phyloP scores from a whole-genome alignment of 1,140 invertebrate species.

The Drosophila insularis region DNA sequence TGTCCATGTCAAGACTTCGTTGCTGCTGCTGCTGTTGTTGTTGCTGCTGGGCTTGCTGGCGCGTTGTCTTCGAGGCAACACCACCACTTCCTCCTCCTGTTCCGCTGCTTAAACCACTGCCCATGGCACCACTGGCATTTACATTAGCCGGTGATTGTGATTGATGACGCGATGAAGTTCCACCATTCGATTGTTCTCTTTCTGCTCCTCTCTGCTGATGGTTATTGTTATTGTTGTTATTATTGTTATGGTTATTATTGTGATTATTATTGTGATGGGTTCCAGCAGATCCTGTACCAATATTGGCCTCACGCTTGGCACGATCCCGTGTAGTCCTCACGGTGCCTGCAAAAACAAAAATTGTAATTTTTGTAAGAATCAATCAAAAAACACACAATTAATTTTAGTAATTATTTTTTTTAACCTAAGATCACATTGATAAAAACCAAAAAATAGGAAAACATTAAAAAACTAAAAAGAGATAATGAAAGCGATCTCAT shows the following conservation, averaged over 20 bases:
- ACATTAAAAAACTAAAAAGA: not conserved
- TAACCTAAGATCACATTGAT: not conserved
- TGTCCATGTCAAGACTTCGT: slow-evolving; percentile 72
- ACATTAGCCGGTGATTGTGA: slow-evolving; percentile 70
- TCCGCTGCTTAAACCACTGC: slow-evolving; percentile 19
- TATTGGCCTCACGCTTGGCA: slow-evolving; percentile 79
- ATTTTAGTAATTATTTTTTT: not conserved
- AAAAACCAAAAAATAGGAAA: not conserved
- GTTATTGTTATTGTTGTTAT: slow-evolving; percentile 47
- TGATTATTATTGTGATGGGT: slow-evolving; percentile 53
- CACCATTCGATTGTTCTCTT: slow-evolving; percentile 47
- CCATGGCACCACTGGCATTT: slow-evolving; percentile 17
- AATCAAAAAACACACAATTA: not conserved
- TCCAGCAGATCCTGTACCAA: slow-evolving; percentile 55
- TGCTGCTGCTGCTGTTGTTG: slow-evolving; percentile 56
- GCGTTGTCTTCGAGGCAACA: slow-evolving; percentile 46
- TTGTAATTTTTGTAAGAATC: not conserved
- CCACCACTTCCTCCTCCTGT: not conserved
- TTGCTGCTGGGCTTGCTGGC: slow-evolving; percentile 48
- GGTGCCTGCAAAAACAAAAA: slow-evolving; percentile 48
- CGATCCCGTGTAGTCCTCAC: slow-evolving; percentile 80
- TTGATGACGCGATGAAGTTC: slow-evolving; percentile 39
- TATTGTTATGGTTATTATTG: slow-evolving; percentile 39
- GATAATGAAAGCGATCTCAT: slow-evolving; percentile 13
- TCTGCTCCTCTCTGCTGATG: slow-evolving; percentile 31